These are phyloP conservation scores for Dryococelus australis DNA, from an alignment of 2,888 invertebrate species.

Conservation along the genomic window DNA sequence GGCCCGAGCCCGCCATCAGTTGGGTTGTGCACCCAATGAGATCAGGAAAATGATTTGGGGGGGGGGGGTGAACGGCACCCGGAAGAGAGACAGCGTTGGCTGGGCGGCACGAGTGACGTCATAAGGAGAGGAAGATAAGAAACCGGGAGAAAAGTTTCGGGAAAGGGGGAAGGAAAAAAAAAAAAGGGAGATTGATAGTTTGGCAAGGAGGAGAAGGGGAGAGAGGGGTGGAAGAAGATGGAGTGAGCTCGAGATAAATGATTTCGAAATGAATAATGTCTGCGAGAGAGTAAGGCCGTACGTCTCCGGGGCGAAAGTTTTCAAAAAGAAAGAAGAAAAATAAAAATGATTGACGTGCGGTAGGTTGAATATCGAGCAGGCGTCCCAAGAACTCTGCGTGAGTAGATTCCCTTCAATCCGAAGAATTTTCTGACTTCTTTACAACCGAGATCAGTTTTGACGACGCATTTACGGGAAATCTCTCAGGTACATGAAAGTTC, in stretches of 20 bases:
- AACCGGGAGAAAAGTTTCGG: not conserved
- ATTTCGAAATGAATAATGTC: constrained; percentile 26
- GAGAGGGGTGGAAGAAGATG: not conserved
- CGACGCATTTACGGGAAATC: not conserved
- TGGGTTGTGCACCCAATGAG: no score
- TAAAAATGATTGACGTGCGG: not conserved
- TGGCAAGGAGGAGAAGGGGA: not conserved
- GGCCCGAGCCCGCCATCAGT: no score
- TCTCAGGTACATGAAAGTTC: no score
- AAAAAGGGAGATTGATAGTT: constrained; percentile 25
- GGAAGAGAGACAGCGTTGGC: not conserved
- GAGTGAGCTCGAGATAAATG: constrained; percentile 13
- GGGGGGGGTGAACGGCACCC: not conserved
- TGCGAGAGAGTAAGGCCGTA: not conserved
- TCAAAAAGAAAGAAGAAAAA: not conserved
- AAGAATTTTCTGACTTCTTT: not conserved
- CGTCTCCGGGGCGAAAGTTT: not conserved
- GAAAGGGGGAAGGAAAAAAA: not conserved
- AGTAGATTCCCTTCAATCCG: not conserved
- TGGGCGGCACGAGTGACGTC: not conserved
- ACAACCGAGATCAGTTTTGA: not conserved
- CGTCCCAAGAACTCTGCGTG: not conserved
- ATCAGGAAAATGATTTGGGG: not conserved
- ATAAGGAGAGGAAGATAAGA: constrained; percentile 27
- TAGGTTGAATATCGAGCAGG: not conserved